Evolutionary conservation across 2,113 vertebrate species (phyloP).

Genomic region (Gnathonemus echidnorhynchus): DNA sequence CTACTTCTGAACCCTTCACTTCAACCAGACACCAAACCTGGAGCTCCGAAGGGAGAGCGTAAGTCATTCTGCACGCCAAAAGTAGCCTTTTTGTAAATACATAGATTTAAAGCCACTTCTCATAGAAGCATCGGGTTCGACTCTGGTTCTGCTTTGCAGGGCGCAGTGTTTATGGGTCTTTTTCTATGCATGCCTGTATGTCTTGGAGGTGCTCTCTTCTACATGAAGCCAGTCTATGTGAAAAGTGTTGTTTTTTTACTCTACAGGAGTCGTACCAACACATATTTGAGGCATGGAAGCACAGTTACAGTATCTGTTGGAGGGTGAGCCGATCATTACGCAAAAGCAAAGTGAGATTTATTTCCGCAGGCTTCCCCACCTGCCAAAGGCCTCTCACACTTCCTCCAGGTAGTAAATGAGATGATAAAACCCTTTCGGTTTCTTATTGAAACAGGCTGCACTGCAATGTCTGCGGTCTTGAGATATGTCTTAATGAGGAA

Average conservation of each 20-base stretch:
- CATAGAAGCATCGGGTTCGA: neutral
- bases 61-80: neutral
- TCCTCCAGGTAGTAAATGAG: conserved; percentile 43
- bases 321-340: neutral
- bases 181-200: neutral
- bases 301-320: neutral
- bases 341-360: conserved; percentile 16
- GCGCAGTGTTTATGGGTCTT: conserved; percentile 2
- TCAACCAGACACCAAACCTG: neutral
- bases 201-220: neutral
- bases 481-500: conserved; percentile 44
- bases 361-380: conserved; percentile 35
- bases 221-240: neutral
- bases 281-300: neutral
- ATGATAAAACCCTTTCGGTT: conserved; percentile 26
- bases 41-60: neutral
- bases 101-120: neutral
- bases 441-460: conserved; percentile 48
- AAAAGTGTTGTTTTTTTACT: neutral
- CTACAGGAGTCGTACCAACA: neutral
- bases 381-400: conserved; percentile 28
- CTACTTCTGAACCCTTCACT: neutral
- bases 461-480: conserved; percentile 26
- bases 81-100: neutral
- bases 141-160: neutral